Base-by-base conservation (phyloP, 2,888 invertebrate genomes). In the Ephialtes manifestator region DNA sequence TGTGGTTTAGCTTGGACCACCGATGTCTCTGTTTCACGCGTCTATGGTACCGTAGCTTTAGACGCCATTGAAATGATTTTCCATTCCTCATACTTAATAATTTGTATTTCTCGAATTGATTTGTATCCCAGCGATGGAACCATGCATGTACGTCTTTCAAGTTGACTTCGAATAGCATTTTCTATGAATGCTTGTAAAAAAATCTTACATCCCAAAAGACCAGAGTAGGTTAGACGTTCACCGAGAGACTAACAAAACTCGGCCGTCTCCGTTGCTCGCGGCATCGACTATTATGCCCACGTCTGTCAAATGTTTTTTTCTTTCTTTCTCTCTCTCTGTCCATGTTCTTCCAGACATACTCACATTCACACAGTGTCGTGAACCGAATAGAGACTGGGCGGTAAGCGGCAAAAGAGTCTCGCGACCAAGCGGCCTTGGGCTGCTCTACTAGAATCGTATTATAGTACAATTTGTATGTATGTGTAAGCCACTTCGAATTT, bases 1-100 rank as follows among this genome's bases (percentile, higher is more conserved):
- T 84, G 78, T 51, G 72, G 70, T 89, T 89, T 87, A 48, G 85
- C 71, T 70, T 82, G 88, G 92, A 92, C 92, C 93, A 91, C 92
- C 92, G 89, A 87, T 88, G 87, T 83, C 83, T 89, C 86, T 24
- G 63, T 20, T 70, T 83, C 72, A 63, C 63, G 13, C 65, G 43
- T 55, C 39, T 53, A 13, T 28, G 13, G 53, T 24, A 43, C 18
- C 39, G 48, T 20, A 18, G 39, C 24, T 68, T 76, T 46, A 60
- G 48, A 58, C 71, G 58, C 53, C 72, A 63, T 67, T 63, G 51
- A 39, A 76, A 24, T 20, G 28, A 80, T 58, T 79, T 65, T 72
- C 53, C 75, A 79, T 51, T 63, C 48, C 60, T 76, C 70, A 11
- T 63, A 60, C 35, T 28, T 15, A 63, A 78, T 65, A 65, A 85